Base-by-base conservation (phyloP, 64 coral and sea anemone species). In the Pocillopora damicornis region DNA sequence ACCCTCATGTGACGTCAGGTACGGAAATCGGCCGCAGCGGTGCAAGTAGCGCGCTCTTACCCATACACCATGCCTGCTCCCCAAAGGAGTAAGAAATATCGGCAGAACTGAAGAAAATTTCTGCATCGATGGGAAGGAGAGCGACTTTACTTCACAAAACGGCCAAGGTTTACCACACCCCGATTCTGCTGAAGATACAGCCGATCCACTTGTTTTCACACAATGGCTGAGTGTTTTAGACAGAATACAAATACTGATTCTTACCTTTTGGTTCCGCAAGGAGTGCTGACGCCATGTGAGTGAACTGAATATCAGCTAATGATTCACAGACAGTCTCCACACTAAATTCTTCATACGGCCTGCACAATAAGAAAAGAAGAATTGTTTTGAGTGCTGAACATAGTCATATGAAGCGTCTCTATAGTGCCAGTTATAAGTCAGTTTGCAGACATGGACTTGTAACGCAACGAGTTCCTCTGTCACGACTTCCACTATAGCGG, bases 261-360 rank as follows among this genome's bases (percentile, higher is more conserved):
- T 73, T 65, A 78, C 89, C 91, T 87, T 88, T 93, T 10, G 75
- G 22, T 14, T 90, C 81, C 20, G 51, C 73, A 2, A 96, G 6
- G 8, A 96, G 71, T 37, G 76, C 73, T 7, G 75, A 79, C 58
- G 88, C 94, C 45, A 67, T 87, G 35, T 88, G 79, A 13, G 66
- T 61, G 22, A 90, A 88, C 35, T 96, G 89, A 20, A 89, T 35
- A 16, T 96, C 91, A 60, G 76, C 87, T 17, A 96, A 87, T 35
- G 92, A 88, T 20, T 93, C 88, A 60, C 93, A 88, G 13, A 96
- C 88, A 12, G 91, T 93, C 65, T 96, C 94, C 51, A 88, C 88
- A 75, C 76, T 88, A 74, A 78, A 96, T 2, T 96, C 94, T 17
- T 96, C 94, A 11, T 86, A 80, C 7, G 80, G 35, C 13, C 92